phyloP scores from a whole-genome alignment of 1,140 invertebrate genomes.

The Nymphalis io region DNA sequence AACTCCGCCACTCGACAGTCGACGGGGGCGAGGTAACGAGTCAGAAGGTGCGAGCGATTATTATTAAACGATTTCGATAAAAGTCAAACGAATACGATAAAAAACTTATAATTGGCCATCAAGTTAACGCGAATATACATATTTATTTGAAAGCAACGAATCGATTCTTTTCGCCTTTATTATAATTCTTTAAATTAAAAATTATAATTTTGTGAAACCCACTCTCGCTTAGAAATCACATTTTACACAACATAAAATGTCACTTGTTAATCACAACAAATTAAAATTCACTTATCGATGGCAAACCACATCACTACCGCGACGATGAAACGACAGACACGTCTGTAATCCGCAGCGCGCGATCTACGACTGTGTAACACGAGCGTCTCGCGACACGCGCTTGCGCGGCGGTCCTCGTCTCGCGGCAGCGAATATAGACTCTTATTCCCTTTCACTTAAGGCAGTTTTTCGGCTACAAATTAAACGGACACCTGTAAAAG shows the following conservation, averaged over 20 bases:
- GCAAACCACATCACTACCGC: conserved; percentile 48
- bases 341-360: conserved; percentile 40
- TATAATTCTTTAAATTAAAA: neutral
- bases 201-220: neutral
- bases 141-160: neutral
- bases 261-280: conserved; percentile 6
- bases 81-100: too few species aligned
- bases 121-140: neutral
- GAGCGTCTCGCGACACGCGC: conserved; percentile 48
- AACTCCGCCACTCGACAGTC: conserved; percentile 37
- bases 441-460: conserved; percentile 31
- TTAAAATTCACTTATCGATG: conserved; percentile 32
- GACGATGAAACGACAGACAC: conserved; percentile 26
- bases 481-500: conserved; percentile 71
- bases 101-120: neutral
- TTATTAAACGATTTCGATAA: neutral
- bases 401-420: conserved; percentile 43
- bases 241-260: conserved; percentile 24
- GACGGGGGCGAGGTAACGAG: conserved; percentile 27
- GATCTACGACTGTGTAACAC: conserved; percentile 47
- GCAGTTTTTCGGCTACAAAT: conserved; percentile 26
- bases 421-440: conserved; percentile 28
- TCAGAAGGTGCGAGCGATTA: conserved; percentile 21
- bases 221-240: conserved; percentile 18
- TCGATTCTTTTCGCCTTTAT: neutral